phyloP scores from a whole-genome alignment of 1,140 invertebrate species.

The Aphidius ervi region DNA sequence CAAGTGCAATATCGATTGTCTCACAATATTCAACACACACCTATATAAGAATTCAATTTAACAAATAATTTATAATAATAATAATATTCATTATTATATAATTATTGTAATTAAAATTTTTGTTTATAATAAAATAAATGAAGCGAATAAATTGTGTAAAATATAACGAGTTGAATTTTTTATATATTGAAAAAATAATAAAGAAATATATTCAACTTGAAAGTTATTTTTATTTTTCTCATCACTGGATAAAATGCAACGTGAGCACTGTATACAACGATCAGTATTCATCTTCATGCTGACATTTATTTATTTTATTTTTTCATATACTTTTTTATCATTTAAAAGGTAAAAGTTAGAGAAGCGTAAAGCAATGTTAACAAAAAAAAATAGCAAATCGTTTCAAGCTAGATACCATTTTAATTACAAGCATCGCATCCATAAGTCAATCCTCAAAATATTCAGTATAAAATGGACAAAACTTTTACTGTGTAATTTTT shows the following conservation, averaged over 20 bases:
- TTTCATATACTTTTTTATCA: not conserved
- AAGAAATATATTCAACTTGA: no score
- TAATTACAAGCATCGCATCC: conserved; percentile 4
- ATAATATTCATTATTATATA: no score
- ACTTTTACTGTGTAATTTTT: not conserved
- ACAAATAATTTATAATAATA: no score
- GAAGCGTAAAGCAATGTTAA: not conserved
- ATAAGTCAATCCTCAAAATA: conserved; percentile 8
- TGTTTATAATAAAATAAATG: no score
- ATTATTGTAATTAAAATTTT: no score
- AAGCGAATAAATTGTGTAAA: no score
- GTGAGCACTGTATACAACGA: not conserved
- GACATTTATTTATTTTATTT: not conserved
- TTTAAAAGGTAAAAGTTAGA: not conserved
- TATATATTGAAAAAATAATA: no score
- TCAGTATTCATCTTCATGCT: not conserved
- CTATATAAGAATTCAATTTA: no score
- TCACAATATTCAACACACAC: no score
- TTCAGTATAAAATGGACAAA: not conserved
- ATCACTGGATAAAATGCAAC: not conserved
- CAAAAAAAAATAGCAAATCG: not conserved
- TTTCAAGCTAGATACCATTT: conserved; percentile 13
- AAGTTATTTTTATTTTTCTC: no score
- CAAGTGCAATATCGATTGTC: no score
- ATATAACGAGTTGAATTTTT: no score